Percentiles rank a stretch among this genome's conserved stretches.
These are phyloP conservation scores for Cantharis rustica DNA, from an alignment of 2,888 invertebrate genomes.

Conservation along the genomic window DNA sequence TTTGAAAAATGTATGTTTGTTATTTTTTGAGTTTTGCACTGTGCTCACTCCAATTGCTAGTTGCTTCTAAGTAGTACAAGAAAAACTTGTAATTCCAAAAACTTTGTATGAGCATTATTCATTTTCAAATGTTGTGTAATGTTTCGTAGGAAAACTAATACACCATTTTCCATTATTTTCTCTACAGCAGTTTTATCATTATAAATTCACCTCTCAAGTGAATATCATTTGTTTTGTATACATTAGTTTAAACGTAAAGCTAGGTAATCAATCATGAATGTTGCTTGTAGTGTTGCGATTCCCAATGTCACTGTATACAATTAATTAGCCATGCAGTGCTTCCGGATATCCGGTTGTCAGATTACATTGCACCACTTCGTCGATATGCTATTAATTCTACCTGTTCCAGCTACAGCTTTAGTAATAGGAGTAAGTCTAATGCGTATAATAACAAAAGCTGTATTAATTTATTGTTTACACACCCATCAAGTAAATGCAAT, in stretches of 20 bases:
- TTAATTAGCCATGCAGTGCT: slow-evolving; percentile 41
- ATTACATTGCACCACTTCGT: slow-evolving; percentile 32
- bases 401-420: slow-evolving; percentile 2
- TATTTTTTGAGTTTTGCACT: too few relatives aligned
- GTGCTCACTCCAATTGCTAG: too few relatives aligned
- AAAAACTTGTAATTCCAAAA: too few relatives aligned
- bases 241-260: slow-evolving; percentile 21
- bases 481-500: not conserved
- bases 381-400: slow-evolving; percentile 19
- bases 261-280: slow-evolving; percentile 38
- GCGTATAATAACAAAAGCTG: not conserved
- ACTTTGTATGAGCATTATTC: too few relatives aligned
- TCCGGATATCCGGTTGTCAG: slow-evolving; percentile 41
- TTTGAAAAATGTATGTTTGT: too few relatives aligned
- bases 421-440: not conserved
- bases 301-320: slow-evolving; percentile 35
- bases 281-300: slow-evolving; percentile 36
- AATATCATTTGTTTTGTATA: slow-evolving; percentile 17
- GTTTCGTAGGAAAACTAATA: not conserved
- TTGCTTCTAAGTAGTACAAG: too few relatives aligned
- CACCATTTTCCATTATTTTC: not conserved
- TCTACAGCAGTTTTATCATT: not conserved
- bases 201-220: slow-evolving; percentile 16
- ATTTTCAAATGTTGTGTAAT: not conserved
- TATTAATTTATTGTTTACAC: not conserved